A percentile compares a stretch with the other conserved stretches of the same genome.
phyloP scores from a whole-genome alignment of 2,797 vertebrate species.

The Brachymystax lenok region DNA sequence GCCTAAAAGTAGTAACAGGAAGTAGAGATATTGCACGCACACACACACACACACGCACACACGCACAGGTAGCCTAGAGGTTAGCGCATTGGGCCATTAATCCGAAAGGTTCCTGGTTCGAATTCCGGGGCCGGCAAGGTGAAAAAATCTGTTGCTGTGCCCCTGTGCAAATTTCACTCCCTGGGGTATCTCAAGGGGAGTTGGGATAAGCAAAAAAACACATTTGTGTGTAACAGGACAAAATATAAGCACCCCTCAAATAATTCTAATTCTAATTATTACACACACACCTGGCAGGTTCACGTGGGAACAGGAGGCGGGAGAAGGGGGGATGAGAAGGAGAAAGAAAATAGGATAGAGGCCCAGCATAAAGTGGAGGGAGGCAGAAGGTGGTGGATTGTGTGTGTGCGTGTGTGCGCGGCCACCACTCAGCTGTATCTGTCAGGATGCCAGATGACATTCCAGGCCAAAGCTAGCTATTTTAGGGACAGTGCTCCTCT shows the following conservation, averaged over 20 bases:
- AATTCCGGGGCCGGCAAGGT: too few species aligned
- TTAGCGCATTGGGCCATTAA: too few species aligned
- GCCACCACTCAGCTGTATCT: background rate
- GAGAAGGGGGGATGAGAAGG: background rate
- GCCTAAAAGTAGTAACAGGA: conserved; percentile 33
- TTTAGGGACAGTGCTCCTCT: conserved; percentile 58
- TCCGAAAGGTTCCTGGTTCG: too few species aligned
- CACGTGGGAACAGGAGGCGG: background rate
- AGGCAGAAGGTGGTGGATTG: conserved; percentile 60
- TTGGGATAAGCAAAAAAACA: too few species aligned
- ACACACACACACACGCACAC: conserved; percentile 14
- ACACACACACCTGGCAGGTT: conserved; percentile 28
- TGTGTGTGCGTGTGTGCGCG: conserved; percentile 40
- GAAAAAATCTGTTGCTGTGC: too few species aligned
- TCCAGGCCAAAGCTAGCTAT: conserved; percentile 66
- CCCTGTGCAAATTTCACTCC: too few species aligned
- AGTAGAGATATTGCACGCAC: conserved; percentile 16
- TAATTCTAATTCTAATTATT: too few species aligned
- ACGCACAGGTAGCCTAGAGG: conserved; percentile 1
- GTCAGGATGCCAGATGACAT: conserved; percentile 54
- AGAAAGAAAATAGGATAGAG: background rate
- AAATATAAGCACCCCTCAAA: conserved; percentile 21
- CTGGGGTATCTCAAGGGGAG: too few species aligned
- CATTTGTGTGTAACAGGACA: too few species aligned
- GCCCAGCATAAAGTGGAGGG: background rate